These are phyloP conservation scores for Ephydatia muelleri DNA, from an alignment of 37 sponge, comb jelly and placozoan species.

Conservation along the genomic window DNA sequence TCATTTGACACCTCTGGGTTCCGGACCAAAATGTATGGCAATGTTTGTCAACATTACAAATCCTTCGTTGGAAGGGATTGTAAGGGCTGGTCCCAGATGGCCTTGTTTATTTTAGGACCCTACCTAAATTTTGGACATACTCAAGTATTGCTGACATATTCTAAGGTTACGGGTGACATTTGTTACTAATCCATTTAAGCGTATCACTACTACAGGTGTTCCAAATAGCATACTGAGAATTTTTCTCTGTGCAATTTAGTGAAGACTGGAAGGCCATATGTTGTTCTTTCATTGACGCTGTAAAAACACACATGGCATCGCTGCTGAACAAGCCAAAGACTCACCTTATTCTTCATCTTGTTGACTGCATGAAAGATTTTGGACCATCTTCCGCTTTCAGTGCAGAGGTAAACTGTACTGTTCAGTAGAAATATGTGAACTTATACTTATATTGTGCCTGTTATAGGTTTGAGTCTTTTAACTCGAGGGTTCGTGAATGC, in stretches of 20 bases:
- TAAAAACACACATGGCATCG: background rate
- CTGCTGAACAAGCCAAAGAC: slow-evolving; percentile 17
- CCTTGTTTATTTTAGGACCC: slow-evolving; percentile 17
- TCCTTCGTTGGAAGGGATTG: slow-evolving; percentile 31
- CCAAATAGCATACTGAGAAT: background rate
- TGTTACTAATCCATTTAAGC: no score
- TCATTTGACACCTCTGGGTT: slow-evolving; percentile 33
- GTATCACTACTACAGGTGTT: slow-evolving; percentile 3
- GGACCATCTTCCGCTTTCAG: slow-evolving; percentile 20
- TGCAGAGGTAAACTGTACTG: slow-evolving; percentile 22
- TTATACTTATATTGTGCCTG: no score
- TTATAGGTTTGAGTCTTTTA: no score
- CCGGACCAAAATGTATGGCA: background rate
- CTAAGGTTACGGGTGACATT: background rate
- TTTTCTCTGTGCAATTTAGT: background rate
- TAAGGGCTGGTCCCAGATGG: slow-evolving; percentile 40
- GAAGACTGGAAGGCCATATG: background rate
- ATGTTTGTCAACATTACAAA: slow-evolving; percentile 7
- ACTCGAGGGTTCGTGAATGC: no score
- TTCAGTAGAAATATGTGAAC: no score
- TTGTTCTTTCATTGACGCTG: slow-evolving; percentile 20
- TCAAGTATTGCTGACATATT: background rate
- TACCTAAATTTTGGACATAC: background rate
- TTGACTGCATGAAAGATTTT: slow-evolving; percentile 30
- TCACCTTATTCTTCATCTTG: slow-evolving; percentile 29